phyloP scores from a whole-genome alignment of 2,113 vertebrate species.

The Macrotus californicus region DNA sequence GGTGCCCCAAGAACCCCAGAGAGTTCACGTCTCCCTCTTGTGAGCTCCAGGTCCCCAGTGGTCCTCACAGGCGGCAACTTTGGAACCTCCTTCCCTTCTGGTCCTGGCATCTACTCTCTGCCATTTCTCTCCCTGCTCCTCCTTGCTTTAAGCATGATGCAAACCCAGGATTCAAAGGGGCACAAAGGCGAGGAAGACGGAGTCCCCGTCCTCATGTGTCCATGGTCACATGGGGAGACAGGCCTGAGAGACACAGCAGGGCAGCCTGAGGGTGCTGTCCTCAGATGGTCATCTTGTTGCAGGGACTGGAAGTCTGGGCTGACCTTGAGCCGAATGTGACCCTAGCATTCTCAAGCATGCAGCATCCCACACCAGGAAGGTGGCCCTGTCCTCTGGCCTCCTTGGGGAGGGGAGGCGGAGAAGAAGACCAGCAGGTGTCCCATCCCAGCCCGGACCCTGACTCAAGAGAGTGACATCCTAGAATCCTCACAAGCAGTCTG shows the following conservation, averaged over 20 bases:
- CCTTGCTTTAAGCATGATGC: neutral
- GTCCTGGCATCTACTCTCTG: neutral
- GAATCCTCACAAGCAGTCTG: neutral
- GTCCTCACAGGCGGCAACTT: neutral
- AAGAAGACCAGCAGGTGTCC: neutral
- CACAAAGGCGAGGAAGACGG: rapidly evolving
- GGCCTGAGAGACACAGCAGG: neutral
- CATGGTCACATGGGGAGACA: neutral
- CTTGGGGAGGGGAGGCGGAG: neutral
- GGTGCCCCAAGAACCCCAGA: neutral
- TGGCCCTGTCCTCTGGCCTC: neutral
- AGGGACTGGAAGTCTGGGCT: neutral
- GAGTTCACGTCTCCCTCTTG: neutral
- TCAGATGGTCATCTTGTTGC: neutral
- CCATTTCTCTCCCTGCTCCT: neutral
- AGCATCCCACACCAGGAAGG: neutral
- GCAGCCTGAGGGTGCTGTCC: neutral
- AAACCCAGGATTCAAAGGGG: neutral
- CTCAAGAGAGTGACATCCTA: neutral
- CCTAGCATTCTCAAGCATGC: neutral
- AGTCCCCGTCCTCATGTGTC: neutral
- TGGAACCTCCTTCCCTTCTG: neutral
- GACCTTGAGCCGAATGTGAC: neutral
- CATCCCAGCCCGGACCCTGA: neutral
- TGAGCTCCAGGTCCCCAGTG: too few relatives aligned